A percentile compares a stretch with the other conserved stretches of the same genome.
These are phyloP conservation scores for Equus przewalskii DNA, from an alignment of 2,113 vertebrate genomes.

Conservation along the genomic window DNA sequence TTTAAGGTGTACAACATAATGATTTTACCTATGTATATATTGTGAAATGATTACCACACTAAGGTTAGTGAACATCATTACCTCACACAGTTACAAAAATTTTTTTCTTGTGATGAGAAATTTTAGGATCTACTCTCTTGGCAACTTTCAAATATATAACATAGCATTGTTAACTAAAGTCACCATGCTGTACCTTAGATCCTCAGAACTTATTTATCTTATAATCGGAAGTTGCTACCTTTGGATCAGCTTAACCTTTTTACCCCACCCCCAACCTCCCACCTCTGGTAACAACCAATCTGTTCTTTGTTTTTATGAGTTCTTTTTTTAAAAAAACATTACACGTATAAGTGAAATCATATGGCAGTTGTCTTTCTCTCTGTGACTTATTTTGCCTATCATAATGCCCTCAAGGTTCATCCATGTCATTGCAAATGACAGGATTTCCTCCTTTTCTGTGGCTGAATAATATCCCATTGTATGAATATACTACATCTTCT, in stretches of 20 bases:
- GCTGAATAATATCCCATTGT: not conserved
- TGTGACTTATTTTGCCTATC: not conserved
- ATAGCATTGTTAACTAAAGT: not conserved
- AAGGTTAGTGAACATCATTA: not conserved
- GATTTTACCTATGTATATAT: not conserved
- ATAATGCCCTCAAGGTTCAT: not conserved
- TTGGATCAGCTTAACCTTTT: not conserved
- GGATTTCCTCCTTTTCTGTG: not conserved
- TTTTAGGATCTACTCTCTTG: not conserved
- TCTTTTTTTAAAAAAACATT: not conserved
- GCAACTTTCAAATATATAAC: not conserved
- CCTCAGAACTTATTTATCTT: not conserved
- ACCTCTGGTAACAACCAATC: not conserved
- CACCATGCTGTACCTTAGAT: not conserved
- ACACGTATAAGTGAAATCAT: not conserved
- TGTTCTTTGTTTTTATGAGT: not conserved
- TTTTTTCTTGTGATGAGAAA: not conserved
- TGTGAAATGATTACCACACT: not conserved
- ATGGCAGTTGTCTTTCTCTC: not conserved
- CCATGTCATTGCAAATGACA: not conserved
- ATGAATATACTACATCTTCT: not conserved
- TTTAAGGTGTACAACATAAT: not conserved
- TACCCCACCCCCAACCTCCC: not conserved
- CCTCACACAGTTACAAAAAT: not conserved
- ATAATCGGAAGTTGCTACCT: not conserved